Evolutionary conservation across 2,113 vertebrate genomes (phyloP), one percentile per base, ranked within the genome.

Genomic region (Mormyrus lacerda): DNA sequence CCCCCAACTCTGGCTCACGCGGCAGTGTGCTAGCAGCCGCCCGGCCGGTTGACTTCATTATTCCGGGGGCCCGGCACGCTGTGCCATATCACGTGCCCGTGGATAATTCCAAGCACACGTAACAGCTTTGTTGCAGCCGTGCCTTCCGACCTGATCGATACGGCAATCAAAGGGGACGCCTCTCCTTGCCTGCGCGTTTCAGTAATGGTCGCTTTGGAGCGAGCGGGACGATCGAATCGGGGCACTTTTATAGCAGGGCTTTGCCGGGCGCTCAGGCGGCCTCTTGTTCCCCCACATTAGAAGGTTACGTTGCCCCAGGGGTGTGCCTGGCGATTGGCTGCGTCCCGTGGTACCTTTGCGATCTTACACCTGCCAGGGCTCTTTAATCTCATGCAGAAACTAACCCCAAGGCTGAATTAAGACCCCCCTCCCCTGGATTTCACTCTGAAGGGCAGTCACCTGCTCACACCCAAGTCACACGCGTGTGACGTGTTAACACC

Each of bases 291-390:
- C 47, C 27, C 85, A 6, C 50, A 86, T 31, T 55, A 53, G 50
- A 19, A 13, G 82, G 50, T 55, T 55, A 15, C n/a, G 31, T 50
- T 15, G 85, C 50, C 51, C 85, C 24, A 21, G 9, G 13, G 24
- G 6, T 21, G 15, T 35, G 85, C 9, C 5, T 15, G 27, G 17
- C 15, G 2, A 31, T n/a, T 3, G n/a, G 24, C 24, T 84, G 44
- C 1, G 21, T 84, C 17, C 21, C 2, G 21, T 42, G 39, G 9
- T 84, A 84, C 44, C 44, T 84, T 83, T 47, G 44, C 10, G 44
- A 24, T 47, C 24, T 45, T 82, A 82, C 82, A 84, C 97, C 97
- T 98, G 96, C 97, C 92, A 94, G 96, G 97, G 97, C 95, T 42
- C 35, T 10, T 27, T 95, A 95, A 95, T 97, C 96, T 97, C 96